Percentiles rank a stretch among this genome's conserved stretches.
phyloP scores from a whole-genome alignment of 2,888 invertebrate species.

The Platycheirus albimanus region DNA sequence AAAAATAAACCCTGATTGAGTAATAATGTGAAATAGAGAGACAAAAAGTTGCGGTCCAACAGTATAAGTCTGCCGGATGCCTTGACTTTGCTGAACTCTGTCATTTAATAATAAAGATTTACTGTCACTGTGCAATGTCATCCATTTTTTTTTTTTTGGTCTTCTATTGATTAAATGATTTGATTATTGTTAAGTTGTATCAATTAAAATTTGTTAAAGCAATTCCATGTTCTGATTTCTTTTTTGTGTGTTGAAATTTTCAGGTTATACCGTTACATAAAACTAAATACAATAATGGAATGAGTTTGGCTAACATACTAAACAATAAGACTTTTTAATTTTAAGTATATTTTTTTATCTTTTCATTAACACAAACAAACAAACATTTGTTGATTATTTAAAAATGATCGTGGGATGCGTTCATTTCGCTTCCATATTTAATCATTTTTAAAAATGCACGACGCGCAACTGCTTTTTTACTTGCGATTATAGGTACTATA shows the following conservation, averaged over 20 bases:
- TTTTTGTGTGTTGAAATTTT: too few relatives aligned
- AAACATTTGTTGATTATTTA: constrained; percentile 14
- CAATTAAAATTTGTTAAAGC: constrained; percentile 45
- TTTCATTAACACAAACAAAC: constrained; percentile 5
- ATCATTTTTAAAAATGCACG: constrained; percentile 43
- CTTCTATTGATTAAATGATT: constrained; percentile 37
- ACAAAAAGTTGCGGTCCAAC: background rate
- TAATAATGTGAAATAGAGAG: constrained; percentile 36
- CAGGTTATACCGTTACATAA: too few relatives aligned
- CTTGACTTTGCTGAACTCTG: constrained; percentile 22
- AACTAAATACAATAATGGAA: constrained; percentile 33
- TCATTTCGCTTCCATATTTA: background rate
- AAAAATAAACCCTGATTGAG: constrained; percentile 52
- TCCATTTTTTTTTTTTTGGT: too few relatives aligned
- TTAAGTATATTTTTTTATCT: constrained; percentile 10
- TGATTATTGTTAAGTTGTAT: constrained; percentile 45
- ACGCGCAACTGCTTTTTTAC: constrained; percentile 41
- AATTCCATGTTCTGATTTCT: constrained; percentile 53
- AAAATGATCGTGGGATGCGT: constrained; percentile 49
- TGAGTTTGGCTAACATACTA: constrained; percentile 68
- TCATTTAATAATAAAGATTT: constrained; percentile 18
- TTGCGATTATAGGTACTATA: too few relatives aligned
- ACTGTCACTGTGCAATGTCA: too few relatives aligned
- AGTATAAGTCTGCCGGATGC: background rate
- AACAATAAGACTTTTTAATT: constrained; percentile 6